A percentile compares a stretch with the other conserved stretches of the same genome.
These are phyloP conservation scores for Boulengeromyrus knoepffleri DNA, from an alignment of 2,113 vertebrate species.

Conservation along the genomic window DNA sequence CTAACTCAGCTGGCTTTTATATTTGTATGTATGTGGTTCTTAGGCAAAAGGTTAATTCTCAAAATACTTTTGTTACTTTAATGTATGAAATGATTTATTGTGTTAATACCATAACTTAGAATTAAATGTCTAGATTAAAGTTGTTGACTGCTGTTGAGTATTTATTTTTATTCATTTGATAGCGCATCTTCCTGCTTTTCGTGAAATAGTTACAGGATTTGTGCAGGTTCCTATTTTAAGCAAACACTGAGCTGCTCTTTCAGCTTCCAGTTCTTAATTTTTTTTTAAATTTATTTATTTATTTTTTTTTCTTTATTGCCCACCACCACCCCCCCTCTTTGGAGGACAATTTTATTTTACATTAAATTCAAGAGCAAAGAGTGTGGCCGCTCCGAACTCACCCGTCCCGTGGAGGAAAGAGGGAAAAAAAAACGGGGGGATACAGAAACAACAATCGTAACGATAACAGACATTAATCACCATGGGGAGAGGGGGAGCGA, in stretches of 20 bases:
- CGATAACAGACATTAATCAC: no score
- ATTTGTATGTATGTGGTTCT: neutral
- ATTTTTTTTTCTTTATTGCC: no score
- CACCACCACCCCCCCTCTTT: no score
- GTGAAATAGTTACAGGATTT: neutral
- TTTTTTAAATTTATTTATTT: no score
- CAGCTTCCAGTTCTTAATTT: neutral
- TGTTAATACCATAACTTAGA: neutral
- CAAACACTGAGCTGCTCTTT: neutral
- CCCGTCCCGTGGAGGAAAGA: no score
- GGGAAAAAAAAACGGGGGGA: no score
- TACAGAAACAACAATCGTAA: no score
- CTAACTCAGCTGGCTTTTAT: neutral
- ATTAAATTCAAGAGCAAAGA: no score
- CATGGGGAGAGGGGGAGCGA: no score
- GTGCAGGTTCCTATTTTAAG: neutral
- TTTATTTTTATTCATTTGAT: neutral
- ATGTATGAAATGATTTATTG: neutral
- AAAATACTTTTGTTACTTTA: neutral
- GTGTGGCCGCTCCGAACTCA: no score
- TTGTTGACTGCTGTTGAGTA: neutral
- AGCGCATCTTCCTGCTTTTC: neutral
- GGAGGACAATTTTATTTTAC: no score
- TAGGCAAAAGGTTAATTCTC: neutral
- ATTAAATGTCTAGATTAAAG: neutral